Evolutionary conservation across 2,797 vertebrate genomes (phyloP), one percentile per base, ranked within the genome.

Genomic region (Spatula versicolor): DNA sequence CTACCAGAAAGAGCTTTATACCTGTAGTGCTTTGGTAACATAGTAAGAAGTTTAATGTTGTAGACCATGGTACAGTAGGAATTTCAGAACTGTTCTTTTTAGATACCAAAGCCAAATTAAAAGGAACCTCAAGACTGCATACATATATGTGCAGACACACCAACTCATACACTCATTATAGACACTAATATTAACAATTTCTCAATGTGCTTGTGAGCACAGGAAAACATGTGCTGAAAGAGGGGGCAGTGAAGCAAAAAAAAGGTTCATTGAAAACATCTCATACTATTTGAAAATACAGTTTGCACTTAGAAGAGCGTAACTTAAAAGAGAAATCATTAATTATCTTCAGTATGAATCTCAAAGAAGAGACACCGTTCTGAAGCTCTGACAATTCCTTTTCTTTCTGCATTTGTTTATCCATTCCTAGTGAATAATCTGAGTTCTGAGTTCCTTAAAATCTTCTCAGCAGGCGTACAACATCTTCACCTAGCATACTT

Each of bases 371-470:
- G 30, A 72, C 80, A n/a, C 25, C 43, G 43, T 54, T 54, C 62
- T 50, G 31, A 84, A 79, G 19, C 39, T 67, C 31, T 85, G 67
- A 50, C 15, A 41, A 54, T 71, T 37, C 9, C 62, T 92, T 94
- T 84, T 55, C 28, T 43, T 76, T 64, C 58, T 59, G 26, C 87
- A 78, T 19, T 79, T 68, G 8, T 78, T 92, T 79, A 78, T 77
- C 15, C 19, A 64, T 56, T 81, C 54, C 41, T 60, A 78, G 35
- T 54, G n/a, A n/a, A n/a, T n/a, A 58, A 74, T 93, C 66, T 78
- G 82, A 74, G 46, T 45, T 93, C 66, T 78, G 82, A 74, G 46
- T 45, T 93, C 82, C 59, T 45, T 63, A 48, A 93, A 92, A 83
- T 72, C 78, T 86, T 95, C 78, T 83, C 59, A 48, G 77, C 76